A percentile compares a stretch with the other conserved stretches of the same genome.
Evolutionary conservation across 2,797 vertebrate genomes (phyloP).

Genomic region (Cirrhinus molitorella): DNA sequence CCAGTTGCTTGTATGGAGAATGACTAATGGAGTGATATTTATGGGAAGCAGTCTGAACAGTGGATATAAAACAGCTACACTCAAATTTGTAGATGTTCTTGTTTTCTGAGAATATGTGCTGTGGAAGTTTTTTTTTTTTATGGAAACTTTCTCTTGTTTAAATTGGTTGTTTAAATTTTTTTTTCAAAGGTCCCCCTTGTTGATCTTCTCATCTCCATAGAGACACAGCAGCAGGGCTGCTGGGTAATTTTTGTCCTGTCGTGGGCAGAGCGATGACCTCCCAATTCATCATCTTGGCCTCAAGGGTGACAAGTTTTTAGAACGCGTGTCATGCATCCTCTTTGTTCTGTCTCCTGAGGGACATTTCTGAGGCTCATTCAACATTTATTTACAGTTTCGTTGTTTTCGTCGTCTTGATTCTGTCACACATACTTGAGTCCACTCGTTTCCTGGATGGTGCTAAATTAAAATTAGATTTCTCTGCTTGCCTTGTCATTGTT

Average conservation of each 20-base stretch:
- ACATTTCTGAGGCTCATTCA: neutral
- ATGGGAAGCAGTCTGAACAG: neutral
- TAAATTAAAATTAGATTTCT: slow-evolving; percentile 30
- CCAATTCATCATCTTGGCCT: slow-evolving; percentile 30
- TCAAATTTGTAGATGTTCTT: neutral
- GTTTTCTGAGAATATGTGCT: neutral
- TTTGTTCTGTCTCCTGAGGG: neutral
- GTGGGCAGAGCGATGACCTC: slow-evolving; percentile 8
- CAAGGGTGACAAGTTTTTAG: slow-evolving; percentile 13
- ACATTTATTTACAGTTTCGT: slow-evolving; percentile 9
- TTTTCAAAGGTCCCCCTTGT: neutral
- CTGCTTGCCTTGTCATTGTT: slow-evolving; percentile 39
- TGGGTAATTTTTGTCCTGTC: slow-evolving; percentile 16
- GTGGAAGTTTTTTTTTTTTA: neutral
- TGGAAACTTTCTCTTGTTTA: neutral
- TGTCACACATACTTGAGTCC: slow-evolving; percentile 15
- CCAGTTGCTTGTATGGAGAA: neutral
- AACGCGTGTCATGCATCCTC: neutral
- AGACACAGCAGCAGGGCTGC: slow-evolving; percentile 19
- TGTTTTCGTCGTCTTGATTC: slow-evolving; percentile 4
- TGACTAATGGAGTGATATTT: neutral
- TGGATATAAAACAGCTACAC: neutral
- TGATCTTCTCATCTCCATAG: slow-evolving; percentile 33
- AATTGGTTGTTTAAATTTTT: neutral
- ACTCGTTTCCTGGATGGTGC: neutral